Percentiles rank a stretch among this genome's conserved stretches.
Evolutionary conservation across 2,113 vertebrate genomes (phyloP).

Genomic region (Uropsilus gracilis): DNA sequence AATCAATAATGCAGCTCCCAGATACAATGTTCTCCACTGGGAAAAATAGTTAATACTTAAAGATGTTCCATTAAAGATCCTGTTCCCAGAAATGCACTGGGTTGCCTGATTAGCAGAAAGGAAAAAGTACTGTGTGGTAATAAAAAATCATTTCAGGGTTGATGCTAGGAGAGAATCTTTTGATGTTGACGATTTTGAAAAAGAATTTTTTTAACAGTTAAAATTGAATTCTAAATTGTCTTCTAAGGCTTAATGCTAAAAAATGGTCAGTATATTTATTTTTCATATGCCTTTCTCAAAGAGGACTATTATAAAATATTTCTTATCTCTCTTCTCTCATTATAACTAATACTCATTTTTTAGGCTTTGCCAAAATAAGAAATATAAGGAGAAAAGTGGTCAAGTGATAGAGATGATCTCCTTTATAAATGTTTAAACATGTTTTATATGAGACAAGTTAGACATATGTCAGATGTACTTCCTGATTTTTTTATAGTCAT

Average conservation of each 20-base stretch:
- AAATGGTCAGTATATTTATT: neutral
- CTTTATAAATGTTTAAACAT: too few species aligned
- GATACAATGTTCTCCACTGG: neutral
- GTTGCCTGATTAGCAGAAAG: neutral
- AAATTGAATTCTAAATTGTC: constrained; percentile 4
- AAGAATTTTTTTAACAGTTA: constrained; percentile 3
- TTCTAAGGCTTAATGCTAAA: constrained; percentile 47
- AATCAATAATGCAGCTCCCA: neutral
- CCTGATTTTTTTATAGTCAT: neutral
- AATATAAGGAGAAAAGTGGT: neutral
- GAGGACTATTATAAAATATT: constrained; percentile 23
- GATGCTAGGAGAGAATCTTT: constrained; percentile 4
- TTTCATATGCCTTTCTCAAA: neutral
- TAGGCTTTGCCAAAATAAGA: constrained; percentile 29
- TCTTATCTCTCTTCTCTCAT: neutral
- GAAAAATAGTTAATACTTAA: constrained; percentile 48
- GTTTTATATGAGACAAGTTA: neutral
- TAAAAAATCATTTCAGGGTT: constrained; percentile 2
- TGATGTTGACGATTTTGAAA: neutral
- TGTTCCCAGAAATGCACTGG: neutral
- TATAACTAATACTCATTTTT: constrained; percentile 25
- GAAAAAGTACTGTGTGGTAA: neutral
- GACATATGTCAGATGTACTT: neutral
- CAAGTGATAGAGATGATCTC: neutral
- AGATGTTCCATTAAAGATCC: constrained; percentile 10